A percentile compares a stretch with the other conserved stretches of the same genome.
These are phyloP conservation scores for Apogon talboti DNA, from an alignment of 2,797 vertebrate genomes.

Conservation along the genomic window DNA sequence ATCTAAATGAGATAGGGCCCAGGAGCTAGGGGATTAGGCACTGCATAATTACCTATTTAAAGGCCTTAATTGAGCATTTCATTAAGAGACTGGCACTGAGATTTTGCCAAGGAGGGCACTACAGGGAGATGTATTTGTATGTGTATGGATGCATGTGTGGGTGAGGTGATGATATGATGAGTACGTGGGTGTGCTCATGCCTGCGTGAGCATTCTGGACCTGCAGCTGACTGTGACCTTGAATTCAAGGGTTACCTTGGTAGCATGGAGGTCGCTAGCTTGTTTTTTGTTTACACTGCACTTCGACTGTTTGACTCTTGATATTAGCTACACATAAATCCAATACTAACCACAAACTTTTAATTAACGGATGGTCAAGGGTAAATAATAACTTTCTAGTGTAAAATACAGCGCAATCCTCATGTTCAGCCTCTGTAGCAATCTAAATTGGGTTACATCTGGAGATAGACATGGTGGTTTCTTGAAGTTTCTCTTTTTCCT, in stretches of 20 bases:
- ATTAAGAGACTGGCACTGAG: constrained; percentile 84
- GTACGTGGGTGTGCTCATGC: constrained; percentile 31
- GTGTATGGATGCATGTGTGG: constrained; percentile 23
- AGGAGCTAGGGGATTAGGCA: constrained; percentile 81
- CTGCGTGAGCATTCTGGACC: constrained; percentile 49
- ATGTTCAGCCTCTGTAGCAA: neutral
- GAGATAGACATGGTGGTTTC: neutral
- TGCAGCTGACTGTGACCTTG: constrained; percentile 72
- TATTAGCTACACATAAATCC: constrained; percentile 36
- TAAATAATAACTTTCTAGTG: constrained; percentile 14
- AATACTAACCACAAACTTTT: constrained; percentile 29
- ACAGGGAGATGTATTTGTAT: constrained; percentile 61
- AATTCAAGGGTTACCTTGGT: constrained; percentile 67
- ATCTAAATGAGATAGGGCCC: constrained; percentile 83
- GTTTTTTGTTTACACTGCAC: constrained; percentile 64
- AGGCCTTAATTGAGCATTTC: constrained; percentile 88
- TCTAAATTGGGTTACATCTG: neutral
- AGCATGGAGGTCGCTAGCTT: constrained; percentile 41
- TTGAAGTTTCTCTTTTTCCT: neutral
- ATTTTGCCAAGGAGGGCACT: constrained; percentile 79
- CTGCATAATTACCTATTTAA: constrained; percentile 90
- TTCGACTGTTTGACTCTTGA: constrained; percentile 39
- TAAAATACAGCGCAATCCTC: neutral
- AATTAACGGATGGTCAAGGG: constrained; percentile 10
- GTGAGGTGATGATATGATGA: constrained; percentile 4